Evolutionary conservation across 2,888 invertebrate species (phyloP).

Genomic region (Hydropsyche betteni): DNA sequence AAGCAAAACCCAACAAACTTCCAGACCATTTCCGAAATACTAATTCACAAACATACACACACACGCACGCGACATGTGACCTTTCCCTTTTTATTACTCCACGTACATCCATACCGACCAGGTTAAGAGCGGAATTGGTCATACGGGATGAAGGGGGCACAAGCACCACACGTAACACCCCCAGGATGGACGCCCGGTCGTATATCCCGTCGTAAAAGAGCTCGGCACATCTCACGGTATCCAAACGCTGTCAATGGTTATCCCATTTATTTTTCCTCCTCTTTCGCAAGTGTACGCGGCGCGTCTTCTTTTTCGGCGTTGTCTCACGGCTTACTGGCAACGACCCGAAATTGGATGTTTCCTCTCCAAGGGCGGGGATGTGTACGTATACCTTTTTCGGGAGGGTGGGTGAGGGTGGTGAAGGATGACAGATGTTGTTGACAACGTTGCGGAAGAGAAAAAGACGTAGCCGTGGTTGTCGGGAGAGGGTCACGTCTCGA

Average conservation of each 20-base stretch:
- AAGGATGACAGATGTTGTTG: slow-evolving; percentile 41
- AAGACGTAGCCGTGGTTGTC: neutral
- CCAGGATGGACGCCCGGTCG: neutral
- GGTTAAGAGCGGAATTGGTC: slow-evolving; percentile 28
- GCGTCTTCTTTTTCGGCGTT: slow-evolving; percentile 7
- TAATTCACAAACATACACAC: too few species aligned
- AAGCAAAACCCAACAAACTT: too few species aligned
- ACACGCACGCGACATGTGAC: too few species aligned
- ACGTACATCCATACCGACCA: slow-evolving; percentile 24
- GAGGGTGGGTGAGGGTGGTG: neutral
- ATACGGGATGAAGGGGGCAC: slow-evolving; percentile 8
- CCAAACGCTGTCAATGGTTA: slow-evolving; percentile 26
- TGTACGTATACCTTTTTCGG: slow-evolving; percentile 27
- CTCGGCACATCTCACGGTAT: slow-evolving; percentile 19
- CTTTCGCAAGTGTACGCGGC: neutral
- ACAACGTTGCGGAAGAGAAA: slow-evolving; percentile 31
- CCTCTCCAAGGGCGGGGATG: neutral
- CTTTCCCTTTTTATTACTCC: slow-evolving; percentile 6
- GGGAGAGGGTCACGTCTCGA: neutral
- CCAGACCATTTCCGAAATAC: too few species aligned
- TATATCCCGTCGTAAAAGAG: slow-evolving; percentile 29
- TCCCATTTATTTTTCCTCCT: slow-evolving; percentile 22
- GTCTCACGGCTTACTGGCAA: slow-evolving; percentile 25
- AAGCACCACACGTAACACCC: neutral
- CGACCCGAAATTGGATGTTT: slow-evolving; percentile 32